Percentiles rank a stretch among this genome's conserved stretches.
These are phyloP conservation scores for Diaperis boleti DNA, from an alignment of 2,888 invertebrate genomes.

Conservation along the genomic window DNA sequence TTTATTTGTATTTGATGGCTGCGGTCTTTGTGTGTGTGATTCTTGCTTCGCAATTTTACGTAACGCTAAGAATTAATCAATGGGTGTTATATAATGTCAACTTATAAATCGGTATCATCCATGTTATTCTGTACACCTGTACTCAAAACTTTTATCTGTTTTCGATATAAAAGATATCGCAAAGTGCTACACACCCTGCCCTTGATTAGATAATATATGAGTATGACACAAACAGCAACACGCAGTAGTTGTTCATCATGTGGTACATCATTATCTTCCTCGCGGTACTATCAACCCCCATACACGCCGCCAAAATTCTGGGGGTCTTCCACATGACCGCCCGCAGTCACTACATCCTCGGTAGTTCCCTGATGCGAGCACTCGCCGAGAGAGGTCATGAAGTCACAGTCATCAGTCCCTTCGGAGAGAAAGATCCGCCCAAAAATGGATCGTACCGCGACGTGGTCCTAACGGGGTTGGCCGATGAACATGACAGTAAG, in stretches of 20 bases:
- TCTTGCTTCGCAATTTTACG: too few relatives aligned
- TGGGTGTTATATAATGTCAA: too few relatives aligned
- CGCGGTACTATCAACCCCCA: not conserved
- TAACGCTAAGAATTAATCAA: too few relatives aligned
- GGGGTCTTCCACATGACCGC: conserved; percentile 49
- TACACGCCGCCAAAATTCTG: conserved; percentile 47
- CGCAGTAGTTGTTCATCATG: not conserved
- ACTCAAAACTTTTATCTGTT: too few relatives aligned
- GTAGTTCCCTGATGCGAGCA: conserved; percentile 49
- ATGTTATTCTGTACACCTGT: too few relatives aligned
- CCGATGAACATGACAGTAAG: conserved; percentile 32
- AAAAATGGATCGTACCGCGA: conserved; percentile 40
- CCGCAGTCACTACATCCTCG: conserved; percentile 51
- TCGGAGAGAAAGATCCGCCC: conserved; percentile 47
- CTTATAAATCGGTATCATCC: too few relatives aligned
- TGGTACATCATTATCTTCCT: not conserved
- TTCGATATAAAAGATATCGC: too few relatives aligned
- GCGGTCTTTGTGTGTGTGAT: too few relatives aligned
- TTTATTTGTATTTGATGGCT: too few relatives aligned
- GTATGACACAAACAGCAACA: not conserved
- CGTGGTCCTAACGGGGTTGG: conserved; percentile 24
- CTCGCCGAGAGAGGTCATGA: conserved; percentile 53
- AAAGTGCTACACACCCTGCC: too few relatives aligned
- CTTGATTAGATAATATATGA: too few relatives aligned
- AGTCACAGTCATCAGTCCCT: conserved; percentile 54